phyloP scores from a whole-genome alignment of 2,113 vertebrate species.

The Sarotherodon lohbergeri region DNA sequence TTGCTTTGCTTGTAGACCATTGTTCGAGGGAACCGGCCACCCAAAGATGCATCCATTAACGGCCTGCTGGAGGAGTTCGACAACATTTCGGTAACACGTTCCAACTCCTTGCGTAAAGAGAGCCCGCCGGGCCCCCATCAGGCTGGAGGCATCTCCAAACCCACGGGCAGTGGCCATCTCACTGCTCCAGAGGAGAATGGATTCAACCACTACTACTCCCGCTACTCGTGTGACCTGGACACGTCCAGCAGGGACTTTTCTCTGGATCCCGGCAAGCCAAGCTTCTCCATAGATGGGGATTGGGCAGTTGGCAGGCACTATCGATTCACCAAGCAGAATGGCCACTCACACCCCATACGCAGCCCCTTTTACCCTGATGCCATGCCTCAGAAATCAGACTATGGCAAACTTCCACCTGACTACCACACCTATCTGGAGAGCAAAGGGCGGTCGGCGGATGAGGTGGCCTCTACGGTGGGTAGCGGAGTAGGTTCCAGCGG shows the following conservation, averaged over 20 bases:
- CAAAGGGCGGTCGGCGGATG: slow-evolving; percentile 79
- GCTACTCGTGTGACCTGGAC: slow-evolving; percentile 91
- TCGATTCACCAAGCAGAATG: slow-evolving; percentile 83
- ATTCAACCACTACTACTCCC: slow-evolving; percentile 84
- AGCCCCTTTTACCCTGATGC: slow-evolving; percentile 84
- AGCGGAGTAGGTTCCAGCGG: slow-evolving; percentile 75
- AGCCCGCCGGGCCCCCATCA: slow-evolving; percentile 87
- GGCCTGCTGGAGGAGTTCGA: slow-evolving; percentile 96
- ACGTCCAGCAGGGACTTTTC: slow-evolving; percentile 76
- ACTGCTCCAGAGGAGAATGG: slow-evolving; percentile 84
- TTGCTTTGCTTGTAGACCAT: slow-evolving; percentile 81
- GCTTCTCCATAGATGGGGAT: slow-evolving; percentile 75
- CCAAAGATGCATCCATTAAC: slow-evolving; percentile 91
- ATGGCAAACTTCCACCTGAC: slow-evolving; percentile 81
- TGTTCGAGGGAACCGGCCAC: slow-evolving; percentile 90
- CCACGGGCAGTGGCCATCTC: slow-evolving; percentile 50
- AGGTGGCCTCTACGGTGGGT: slow-evolving; percentile 63
- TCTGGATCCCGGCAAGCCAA: slow-evolving; percentile 67
- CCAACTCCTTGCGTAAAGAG: slow-evolving; percentile 95
- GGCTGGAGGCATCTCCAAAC: slow-evolving; percentile 71
- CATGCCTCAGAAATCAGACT: slow-evolving; percentile 82
- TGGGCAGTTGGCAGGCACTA: slow-evolving; percentile 77
- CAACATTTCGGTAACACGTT: slow-evolving; percentile 95
- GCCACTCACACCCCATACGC: slow-evolving; percentile 76
- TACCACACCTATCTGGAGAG: slow-evolving; percentile 85